Percentiles rank a stretch among this genome's conserved stretches.
These are phyloP conservation scores for Anthopleura xanthogrammica DNA, from an alignment of 92 coral and sea anemone genomes.

Conservation along the genomic window DNA sequence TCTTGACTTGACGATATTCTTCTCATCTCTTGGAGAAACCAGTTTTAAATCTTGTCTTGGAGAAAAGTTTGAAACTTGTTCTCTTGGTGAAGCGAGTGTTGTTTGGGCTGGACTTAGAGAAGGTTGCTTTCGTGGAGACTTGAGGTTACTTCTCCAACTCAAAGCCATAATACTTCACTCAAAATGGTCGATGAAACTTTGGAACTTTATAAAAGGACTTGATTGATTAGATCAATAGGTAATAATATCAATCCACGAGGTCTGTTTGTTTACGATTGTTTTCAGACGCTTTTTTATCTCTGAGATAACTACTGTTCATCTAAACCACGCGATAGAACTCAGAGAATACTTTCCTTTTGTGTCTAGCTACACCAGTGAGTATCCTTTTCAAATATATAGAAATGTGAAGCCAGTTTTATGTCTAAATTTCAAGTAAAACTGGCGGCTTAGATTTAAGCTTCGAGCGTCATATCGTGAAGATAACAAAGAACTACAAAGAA, in stretches of 20 bases:
- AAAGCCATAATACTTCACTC: slow-evolving; percentile 2
- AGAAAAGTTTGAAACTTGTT: neutral
- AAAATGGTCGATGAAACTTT: neutral
- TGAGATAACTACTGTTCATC: too few relatives aligned
- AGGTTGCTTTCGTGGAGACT: slow-evolving; percentile 3
- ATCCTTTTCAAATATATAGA: neutral
- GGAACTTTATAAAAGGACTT: neutral
- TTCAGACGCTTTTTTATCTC: neutral
- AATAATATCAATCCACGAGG: neutral
- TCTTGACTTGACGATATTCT: slow-evolving; percentile 10
- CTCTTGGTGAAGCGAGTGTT: neutral
- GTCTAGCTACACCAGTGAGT: neutral
- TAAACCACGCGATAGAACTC: neutral
- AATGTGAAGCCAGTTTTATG: too few relatives aligned
- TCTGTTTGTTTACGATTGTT: neutral
- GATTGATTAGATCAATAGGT: neutral
- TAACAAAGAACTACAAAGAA: neutral
- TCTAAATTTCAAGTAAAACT: neutral
- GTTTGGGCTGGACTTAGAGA: neutral
- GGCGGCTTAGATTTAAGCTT: neutral
- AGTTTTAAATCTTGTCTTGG: neutral
- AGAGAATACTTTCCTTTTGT: neutral
- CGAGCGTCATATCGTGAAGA: neutral
- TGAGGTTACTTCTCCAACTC: slow-evolving; percentile 22
- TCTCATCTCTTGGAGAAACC: slow-evolving; percentile 12